Evolutionary conservation across 1,140 invertebrate genomes (phyloP).

Genomic region (Achatina immaculata): DNA sequence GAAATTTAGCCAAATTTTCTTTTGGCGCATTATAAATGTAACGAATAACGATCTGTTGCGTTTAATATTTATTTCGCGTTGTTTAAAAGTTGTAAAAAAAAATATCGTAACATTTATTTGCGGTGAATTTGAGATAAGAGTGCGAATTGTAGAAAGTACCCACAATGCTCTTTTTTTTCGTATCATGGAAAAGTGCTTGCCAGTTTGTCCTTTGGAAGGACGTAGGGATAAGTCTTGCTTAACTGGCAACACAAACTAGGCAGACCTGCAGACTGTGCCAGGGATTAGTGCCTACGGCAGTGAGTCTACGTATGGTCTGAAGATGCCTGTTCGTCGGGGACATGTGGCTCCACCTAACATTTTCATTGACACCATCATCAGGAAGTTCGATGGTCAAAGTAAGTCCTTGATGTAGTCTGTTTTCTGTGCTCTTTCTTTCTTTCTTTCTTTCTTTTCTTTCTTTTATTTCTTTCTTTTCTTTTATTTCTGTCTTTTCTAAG

Average conservation of each 20-base stretch:
- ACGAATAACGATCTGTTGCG: no score
- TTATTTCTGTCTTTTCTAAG: no score
- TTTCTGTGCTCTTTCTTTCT: neutral
- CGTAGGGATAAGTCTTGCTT: no score
- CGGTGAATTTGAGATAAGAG: no score
- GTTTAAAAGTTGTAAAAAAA: no score
- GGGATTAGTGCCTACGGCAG: neutral
- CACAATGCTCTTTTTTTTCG: neutral
- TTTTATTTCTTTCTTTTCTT: no score
- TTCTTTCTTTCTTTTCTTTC: neutral
- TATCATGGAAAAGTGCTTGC: neutral
- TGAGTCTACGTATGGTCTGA: conserved; percentile 28
- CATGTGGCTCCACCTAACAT: conserved; percentile 86
- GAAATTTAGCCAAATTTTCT: no score
- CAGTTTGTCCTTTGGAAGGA: neutral
- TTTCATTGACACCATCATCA: conserved; percentile 86
- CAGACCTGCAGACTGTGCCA: neutral
- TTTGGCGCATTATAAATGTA: no score
- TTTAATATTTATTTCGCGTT: no score
- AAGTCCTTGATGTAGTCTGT: conserved; percentile 71
- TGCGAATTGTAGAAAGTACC: no score
- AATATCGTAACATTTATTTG: no score
- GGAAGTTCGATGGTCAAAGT: conserved; percentile 89
- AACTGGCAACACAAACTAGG: neutral
- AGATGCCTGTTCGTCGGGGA: conserved; percentile 84